phyloP scores from a whole-genome alignment of 1,140 invertebrate genomes.

The Calosoma granatense region DNA sequence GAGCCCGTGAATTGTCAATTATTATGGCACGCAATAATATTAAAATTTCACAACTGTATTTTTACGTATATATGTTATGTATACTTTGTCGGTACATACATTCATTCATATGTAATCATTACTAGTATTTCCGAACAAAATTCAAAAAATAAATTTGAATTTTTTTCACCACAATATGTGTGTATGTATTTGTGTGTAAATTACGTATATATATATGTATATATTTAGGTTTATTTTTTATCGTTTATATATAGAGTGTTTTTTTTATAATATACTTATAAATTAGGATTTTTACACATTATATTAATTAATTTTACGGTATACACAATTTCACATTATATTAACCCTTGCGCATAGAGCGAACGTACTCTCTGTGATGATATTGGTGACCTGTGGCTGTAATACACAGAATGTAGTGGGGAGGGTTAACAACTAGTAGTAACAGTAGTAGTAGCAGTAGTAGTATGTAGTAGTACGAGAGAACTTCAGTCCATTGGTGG shows the following conservation, averaged over 20 bases:
- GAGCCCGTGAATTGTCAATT: neutral
- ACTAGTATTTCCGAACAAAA: neutral
- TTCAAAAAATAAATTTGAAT: conserved; percentile 9
- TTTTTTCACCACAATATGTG: too few species aligned
- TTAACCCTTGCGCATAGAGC: too few species aligned
- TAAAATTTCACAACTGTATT: conserved; percentile 1
- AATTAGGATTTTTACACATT: neutral
- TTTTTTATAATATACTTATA: neutral
- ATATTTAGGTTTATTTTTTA: neutral
- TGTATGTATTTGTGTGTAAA: neutral
- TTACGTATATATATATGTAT: neutral
- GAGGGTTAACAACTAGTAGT: too few species aligned
- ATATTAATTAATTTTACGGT: conserved; percentile 9
- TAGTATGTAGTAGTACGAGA: neutral
- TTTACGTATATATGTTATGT: conserved; percentile 6
- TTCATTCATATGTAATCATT: neutral
- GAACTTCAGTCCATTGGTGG: neutral
- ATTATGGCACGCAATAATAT: conserved; percentile 1
- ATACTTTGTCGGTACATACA: too few species aligned
- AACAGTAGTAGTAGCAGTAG: too few species aligned
- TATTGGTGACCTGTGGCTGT: neutral
- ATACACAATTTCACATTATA: conserved; percentile 5
- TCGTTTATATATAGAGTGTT: neutral
- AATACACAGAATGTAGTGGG: neutral
- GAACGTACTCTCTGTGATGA: too few species aligned